These are phyloP conservation scores for Phaetusa simplex DNA, from an alignment of 2,113 vertebrate genomes.

Conservation along the genomic window DNA sequence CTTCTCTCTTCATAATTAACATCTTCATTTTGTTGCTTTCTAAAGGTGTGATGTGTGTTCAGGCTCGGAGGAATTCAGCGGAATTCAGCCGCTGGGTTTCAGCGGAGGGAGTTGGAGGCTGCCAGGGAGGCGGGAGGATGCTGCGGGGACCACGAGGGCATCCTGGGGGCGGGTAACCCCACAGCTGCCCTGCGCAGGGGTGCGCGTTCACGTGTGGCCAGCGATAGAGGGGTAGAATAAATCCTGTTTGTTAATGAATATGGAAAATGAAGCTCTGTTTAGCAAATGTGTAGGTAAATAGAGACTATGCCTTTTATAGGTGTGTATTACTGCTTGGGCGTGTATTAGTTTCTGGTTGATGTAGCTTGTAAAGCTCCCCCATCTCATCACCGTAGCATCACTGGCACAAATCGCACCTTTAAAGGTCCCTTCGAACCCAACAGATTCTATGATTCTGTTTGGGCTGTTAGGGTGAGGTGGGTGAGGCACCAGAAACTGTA, in stretches of 20 bases:
- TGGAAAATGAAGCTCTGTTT: not conserved
- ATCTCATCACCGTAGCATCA: accelerated
- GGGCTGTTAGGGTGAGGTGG: not conserved
- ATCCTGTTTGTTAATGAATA: not conserved
- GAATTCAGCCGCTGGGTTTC: not conserved
- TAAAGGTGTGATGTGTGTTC: not conserved
- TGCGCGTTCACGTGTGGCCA: accelerated
- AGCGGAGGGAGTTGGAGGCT: not conserved
- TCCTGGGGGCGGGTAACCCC: not conserved
- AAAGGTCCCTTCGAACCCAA: no score
- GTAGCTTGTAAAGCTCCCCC: not conserved
- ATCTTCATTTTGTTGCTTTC: conserved; percentile 31
- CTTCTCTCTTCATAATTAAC: not conserved
- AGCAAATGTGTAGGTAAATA: not conserved
- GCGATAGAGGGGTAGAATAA: not conserved
- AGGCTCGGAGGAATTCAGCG: not conserved
- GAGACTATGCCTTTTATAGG: accelerated
- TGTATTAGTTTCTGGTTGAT: not conserved
- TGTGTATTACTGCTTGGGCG: not conserved
- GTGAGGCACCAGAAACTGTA: not conserved
- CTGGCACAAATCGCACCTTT: accelerated
- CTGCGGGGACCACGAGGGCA: not conserved
- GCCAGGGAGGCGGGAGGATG: not conserved
- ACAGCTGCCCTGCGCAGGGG: not conserved
- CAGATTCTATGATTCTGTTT: no score